Base-by-base conservation (phyloP, 2,888 invertebrate genomes). In the Agrotis ipsilon region DNA sequence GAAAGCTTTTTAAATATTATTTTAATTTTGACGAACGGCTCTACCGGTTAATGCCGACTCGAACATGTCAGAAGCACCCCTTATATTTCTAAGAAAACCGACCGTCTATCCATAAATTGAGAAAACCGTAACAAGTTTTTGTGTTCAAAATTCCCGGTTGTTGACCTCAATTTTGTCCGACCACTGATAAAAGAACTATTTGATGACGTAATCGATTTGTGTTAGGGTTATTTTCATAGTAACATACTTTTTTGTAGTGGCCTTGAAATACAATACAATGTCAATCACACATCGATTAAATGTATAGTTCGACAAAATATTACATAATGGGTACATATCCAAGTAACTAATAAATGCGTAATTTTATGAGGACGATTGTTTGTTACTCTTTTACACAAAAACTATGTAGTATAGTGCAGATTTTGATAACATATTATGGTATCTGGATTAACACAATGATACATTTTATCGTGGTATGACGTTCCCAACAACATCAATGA, bases 61-160 rank as follows among this genome's bases (percentile, higher is more conserved):
- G 24, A 16, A 2, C 54, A 27, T 5, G n/a, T n/a, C 0, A 27
- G 27, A 27, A 52, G 27, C n/a, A 27, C n/a, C n/a, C 32, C 32
- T 55, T 32, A 62, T 19, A 52, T 63, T 66, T 51, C 62, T 45
- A 13, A 46, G 61, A 74, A 80, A 65, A 62, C 43, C 18, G 19
- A 72, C 2, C 72, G 11, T 39, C 16, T 49, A 13, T 5, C 24
- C 18, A n/a, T 19, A 49, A 45, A 70, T 49, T 32, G 14, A 21
- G 58, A 76, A 68, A 49, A n/a, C 14, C 11, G 16, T 55, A 32
- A 59, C 13, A 77, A n/a, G 32, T 49, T 60, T 78, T 21, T 18
- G 3, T 43, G 46, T 46, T 13, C 24, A 46, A 75, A 52, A 21
- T 24, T 24, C 32, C 16, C 9, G n/a, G 19, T 32, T n/a, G 39